Evolutionary conservation across 1,140 invertebrate genomes (phyloP).

Genomic region (Caenorhabditis elegans): DNA sequence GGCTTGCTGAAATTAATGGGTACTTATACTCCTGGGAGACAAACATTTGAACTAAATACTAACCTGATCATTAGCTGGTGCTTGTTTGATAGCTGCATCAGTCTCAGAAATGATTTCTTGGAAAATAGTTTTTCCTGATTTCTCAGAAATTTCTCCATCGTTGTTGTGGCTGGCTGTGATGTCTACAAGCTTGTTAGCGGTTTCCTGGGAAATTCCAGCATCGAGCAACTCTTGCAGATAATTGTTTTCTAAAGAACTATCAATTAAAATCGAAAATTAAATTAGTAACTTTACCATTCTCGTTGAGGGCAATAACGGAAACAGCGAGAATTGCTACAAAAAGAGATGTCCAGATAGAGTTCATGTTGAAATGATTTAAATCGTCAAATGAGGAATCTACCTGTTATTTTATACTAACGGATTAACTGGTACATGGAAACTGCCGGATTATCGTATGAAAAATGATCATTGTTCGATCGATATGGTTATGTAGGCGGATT

Average conservation of each 20-base stretch:
- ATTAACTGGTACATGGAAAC: neutral
- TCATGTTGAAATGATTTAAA: neutral
- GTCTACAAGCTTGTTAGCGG: neutral
- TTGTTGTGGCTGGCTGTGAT: neutral
- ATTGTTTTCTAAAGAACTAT: neutral
- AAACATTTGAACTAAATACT: neutral
- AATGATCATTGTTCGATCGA: slow-evolving; percentile 27
- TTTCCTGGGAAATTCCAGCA: slow-evolving; percentile 7
- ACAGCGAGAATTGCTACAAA: neutral
- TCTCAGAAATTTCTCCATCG: neutral
- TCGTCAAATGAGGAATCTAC: neutral
- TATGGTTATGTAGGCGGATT: slow-evolving; percentile 8
- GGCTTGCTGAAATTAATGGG: neutral
- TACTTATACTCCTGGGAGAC: neutral
- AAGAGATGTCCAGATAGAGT: neutral
- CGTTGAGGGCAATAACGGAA: neutral
- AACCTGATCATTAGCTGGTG: neutral
- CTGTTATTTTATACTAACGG: neutral
- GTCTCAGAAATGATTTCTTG: neutral
- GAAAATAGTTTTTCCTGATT: neutral
- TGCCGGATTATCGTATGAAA: neutral
- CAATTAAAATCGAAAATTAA: too few species aligned
- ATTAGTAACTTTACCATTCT: neutral
- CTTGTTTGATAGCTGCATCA: neutral
- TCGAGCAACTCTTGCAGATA: slow-evolving; percentile 3